phyloP scores from a whole-genome alignment of 2,888 invertebrate genomes.

The Nemurella pictetii region DNA sequence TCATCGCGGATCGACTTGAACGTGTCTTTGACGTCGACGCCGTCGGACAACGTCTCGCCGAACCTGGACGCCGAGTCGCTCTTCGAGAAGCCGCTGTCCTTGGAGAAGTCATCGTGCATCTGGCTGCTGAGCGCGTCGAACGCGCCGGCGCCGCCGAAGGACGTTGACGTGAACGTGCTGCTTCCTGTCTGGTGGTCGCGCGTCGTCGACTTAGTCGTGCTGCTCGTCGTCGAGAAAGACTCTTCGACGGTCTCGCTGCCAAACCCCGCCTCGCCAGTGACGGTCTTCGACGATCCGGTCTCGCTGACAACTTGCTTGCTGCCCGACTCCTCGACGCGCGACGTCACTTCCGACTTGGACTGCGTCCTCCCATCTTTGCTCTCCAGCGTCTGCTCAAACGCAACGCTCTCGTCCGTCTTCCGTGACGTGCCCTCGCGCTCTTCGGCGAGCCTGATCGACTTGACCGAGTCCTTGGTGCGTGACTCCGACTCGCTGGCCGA shows the following conservation, averaged over 20 bases:
- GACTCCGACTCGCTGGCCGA: slow-evolving; percentile 38
- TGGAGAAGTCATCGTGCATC: background rate
- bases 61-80: slow-evolving; percentile 44
- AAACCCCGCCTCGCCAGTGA: background rate
- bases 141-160: background rate
- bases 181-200: slow-evolving; percentile 54
- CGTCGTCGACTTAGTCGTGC: slow-evolving; percentile 53
- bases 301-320: slow-evolving; percentile 45
- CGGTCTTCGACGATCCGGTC: slow-evolving; percentile 4
- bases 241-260: slow-evolving; percentile 37
- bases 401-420: slow-evolving; percentile 27
- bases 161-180: slow-evolving; percentile 45
- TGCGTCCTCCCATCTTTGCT: slow-evolving; percentile 44
- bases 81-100: slow-evolving; percentile 45
- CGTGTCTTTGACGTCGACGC: slow-evolving; percentile 35
- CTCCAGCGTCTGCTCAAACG: slow-evolving; percentile 50
- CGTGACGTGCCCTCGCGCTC: slow-evolving; percentile 30
- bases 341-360: slow-evolving; percentile 49
- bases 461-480: slow-evolving; percentile 30
- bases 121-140: slow-evolving; percentile 11
- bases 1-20: slow-evolving; percentile 46
- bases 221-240: slow-evolving; percentile 44
- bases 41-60: slow-evolving; percentile 39
- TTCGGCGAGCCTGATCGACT: slow-evolving; percentile 27
- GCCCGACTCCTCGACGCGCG: slow-evolving; percentile 37